These are phyloP conservation scores for Hippocampus guttulatus DNA, from an alignment of 2,113 vertebrate species.

Conservation along the genomic window DNA sequence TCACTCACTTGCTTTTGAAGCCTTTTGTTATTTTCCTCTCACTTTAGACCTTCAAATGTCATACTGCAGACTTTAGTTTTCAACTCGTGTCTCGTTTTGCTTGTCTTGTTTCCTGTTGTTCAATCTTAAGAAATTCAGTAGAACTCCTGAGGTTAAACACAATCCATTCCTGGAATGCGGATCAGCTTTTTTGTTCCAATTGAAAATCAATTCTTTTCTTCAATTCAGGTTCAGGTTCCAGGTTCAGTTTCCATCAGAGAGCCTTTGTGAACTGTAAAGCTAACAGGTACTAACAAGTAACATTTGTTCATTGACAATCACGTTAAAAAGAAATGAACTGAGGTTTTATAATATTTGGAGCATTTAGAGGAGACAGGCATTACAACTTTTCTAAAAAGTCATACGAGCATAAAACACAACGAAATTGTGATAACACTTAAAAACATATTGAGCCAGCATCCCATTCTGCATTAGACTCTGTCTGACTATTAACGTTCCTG, in stretches of 20 bases:
- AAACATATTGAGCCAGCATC: not conserved
- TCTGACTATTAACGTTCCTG: too few species aligned
- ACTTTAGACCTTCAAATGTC: constrained; percentile 26
- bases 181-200: not conserved
- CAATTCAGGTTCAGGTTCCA: too few species aligned
- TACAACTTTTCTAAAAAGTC: not conserved
- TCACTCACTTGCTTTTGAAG: constrained; percentile 32
- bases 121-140: not conserved
- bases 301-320: not conserved
- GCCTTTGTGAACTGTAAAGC: not conserved
- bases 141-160: not conserved
- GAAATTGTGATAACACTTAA: not conserved
- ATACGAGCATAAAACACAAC: not conserved
- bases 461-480: too few species aligned
- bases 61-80: constrained; percentile 19
- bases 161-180: not conserved
- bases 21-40: constrained; percentile 20
- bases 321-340: not conserved
- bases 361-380: too few species aligned
- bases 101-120: constrained; percentile 21
- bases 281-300: not conserved
- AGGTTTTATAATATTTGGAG: not conserved
- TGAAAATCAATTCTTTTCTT: not conserved
- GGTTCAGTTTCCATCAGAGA: not conserved
- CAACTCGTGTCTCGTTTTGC: constrained; percentile 15